A percentile compares a stretch with the other conserved stretches of the same genome.
These are phyloP conservation scores for Hetaerina titia DNA, from an alignment of 2,888 invertebrate genomes.

Conservation along the genomic window DNA sequence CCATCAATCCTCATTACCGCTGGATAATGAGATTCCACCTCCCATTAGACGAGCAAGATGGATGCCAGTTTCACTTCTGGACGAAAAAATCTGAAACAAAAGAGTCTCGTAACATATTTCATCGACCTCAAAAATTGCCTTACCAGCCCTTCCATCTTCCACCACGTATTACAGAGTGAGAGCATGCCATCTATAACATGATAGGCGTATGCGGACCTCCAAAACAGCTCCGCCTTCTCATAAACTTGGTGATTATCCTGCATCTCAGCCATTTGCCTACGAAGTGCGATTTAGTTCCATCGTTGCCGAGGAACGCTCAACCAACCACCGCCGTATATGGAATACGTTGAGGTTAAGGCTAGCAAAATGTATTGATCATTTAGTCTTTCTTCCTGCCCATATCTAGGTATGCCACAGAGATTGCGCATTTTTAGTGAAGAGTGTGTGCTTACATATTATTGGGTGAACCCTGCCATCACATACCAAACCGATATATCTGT, in stretches of 20 bases:
- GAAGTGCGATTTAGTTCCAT: not conserved
- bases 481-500: too few species aligned
- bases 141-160: not conserved
- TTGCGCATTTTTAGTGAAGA: not conserved
- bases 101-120: not conserved
- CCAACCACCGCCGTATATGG: not conserved
- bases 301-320: not conserved
- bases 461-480: too few species aligned
- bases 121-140: slow-evolving; percentile 4
- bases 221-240: not conserved
- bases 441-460: too few species aligned
- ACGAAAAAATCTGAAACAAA: not conserved
- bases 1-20: not conserved
- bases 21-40: not conserved
- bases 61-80: not conserved
- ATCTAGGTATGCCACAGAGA: not conserved
- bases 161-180: not conserved
- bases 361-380: not conserved
- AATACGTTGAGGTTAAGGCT: not conserved
- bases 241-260: not conserved
- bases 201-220: not conserved
- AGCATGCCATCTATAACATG: not conserved
- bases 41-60: slow-evolving; percentile 6
- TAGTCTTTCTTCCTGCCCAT: not conserved
- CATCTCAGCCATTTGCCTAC: not conserved